Conservation (phyloP, 2,888 invertebrate species). For the Autographa gamma region DNA sequence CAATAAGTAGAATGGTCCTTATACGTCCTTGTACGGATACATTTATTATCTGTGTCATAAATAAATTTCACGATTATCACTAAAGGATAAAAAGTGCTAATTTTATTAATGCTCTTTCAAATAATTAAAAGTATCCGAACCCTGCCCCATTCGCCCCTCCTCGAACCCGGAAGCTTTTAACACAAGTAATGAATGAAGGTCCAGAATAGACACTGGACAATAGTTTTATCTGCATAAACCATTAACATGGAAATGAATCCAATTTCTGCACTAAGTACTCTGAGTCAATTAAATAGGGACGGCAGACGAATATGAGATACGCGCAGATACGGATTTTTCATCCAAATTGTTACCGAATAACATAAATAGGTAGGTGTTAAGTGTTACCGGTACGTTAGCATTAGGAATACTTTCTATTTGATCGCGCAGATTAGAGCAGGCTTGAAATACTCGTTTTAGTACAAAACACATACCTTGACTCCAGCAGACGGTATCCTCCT, state of each 20-base stretch:
- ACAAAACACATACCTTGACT: conserved; percentile 49
- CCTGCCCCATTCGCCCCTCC: background rate
- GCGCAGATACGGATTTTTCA: background rate
- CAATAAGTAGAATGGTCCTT: too few species aligned
- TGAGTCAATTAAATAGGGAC: background rate
- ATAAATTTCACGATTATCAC: too few species aligned
- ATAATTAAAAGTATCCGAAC: background rate
- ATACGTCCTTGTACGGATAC: too few species aligned
- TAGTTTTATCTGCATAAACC: background rate
- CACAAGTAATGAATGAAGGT: background rate
- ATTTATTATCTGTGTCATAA: too few species aligned
- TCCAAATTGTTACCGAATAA: background rate
- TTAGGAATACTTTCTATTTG: conserved; percentile 3
- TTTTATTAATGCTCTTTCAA: background rate
- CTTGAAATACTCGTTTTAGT: background rate
- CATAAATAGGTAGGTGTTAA: background rate
- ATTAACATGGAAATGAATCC: background rate
- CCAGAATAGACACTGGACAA: background rate
- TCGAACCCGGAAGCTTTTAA: background rate
- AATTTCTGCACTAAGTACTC: background rate
- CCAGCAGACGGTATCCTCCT: conserved; percentile 43
- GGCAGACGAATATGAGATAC: background rate
- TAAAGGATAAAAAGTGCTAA: too few species aligned
- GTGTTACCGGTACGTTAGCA: background rate
- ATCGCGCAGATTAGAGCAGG: conserved; percentile 5